Conservation (phyloP, 2,797 vertebrate genomes). For the Knipowitschia caucasica region DNA sequence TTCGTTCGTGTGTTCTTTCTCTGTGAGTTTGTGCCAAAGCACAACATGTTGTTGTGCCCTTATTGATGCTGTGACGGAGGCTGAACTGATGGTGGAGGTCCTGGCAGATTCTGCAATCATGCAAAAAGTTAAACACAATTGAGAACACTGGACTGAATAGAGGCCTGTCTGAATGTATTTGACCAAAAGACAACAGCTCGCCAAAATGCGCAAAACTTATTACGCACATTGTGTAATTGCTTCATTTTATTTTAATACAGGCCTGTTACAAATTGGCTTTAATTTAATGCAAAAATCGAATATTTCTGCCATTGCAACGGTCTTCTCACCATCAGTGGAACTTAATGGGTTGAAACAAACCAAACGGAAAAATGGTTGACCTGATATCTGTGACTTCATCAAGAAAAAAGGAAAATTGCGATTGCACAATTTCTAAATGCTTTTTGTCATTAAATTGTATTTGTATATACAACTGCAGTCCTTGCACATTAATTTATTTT, state of each 20-base stretch:
- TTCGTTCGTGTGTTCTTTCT: constrained; percentile 40
- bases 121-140: constrained; percentile 52
- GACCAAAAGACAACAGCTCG: constrained; percentile 1
- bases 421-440: constrained; percentile 82
- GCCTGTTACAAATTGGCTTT: constrained; percentile 3
- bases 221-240: constrained; percentile 23
- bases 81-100: constrained; percentile 38
- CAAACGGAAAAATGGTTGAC: constrained; percentile 65
- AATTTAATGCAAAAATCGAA: constrained; percentile 12
- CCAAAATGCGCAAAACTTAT: constrained; percentile 29
- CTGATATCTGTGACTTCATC: constrained; percentile 74
- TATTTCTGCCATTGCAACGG: not conserved
- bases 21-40: constrained; percentile 76
- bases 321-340: constrained; percentile 45
- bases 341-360: constrained; percentile 49
- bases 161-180: constrained; percentile 15
- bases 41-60: constrained; percentile 70
- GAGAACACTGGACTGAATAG: constrained; percentile 12
- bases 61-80: constrained; percentile 62
- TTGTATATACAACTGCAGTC: constrained; percentile 67
- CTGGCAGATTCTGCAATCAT: constrained; percentile 29
- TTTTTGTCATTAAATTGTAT: constrained; percentile 82
- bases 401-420: constrained; percentile 63
- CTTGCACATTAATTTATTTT: constrained; percentile 48
- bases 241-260: constrained; percentile 11